Percentiles rank a stretch among this genome's conserved stretches.
Evolutionary conservation across 2,797 vertebrate species (phyloP).

Genomic region (Girardinus metallicus): DNA sequence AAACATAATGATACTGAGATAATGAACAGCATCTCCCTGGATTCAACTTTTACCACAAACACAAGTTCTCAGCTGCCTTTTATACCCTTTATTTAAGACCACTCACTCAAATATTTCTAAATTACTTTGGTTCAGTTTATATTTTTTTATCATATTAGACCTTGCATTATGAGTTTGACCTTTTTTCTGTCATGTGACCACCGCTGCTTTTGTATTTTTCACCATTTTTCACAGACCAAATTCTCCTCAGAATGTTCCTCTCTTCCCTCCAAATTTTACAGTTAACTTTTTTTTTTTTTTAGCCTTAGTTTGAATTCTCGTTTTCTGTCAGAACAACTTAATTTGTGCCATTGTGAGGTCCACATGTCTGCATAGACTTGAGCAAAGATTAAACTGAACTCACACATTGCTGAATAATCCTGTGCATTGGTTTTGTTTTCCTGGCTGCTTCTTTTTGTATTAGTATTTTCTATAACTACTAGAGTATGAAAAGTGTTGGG

Average conservation of each 20-base stretch:
- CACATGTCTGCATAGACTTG: constrained; percentile 42
- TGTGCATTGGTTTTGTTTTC: constrained; percentile 39
- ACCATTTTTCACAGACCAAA: constrained; percentile 21
- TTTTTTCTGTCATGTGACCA: constrained; percentile 21
- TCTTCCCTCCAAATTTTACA: constrained; percentile 6
- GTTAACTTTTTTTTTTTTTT: constrained; percentile 3
- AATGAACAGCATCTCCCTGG: constrained; percentile 19
- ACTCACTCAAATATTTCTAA: constrained; percentile 26
- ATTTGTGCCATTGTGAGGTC: constrained; percentile 61
- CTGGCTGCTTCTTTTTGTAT: constrained; percentile 53
- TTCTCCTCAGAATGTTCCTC: constrained; percentile 41
- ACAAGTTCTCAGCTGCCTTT: constrained; percentile 44
- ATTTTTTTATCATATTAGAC: constrained; percentile 5
- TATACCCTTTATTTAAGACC: constrained; percentile 43
- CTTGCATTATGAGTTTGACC: constrained; percentile 30
- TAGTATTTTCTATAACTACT: constrained; percentile 66
- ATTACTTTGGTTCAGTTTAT: not conserved
- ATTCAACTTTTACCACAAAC: constrained; percentile 20
- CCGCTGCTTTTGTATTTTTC: not conserved
- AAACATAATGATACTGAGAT: not conserved
- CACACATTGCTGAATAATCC: constrained; percentile 34
- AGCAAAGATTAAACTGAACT: constrained; percentile 40
- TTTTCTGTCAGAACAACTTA: constrained; percentile 26
- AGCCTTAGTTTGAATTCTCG: constrained; percentile 46
- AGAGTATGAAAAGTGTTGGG: constrained; percentile 39